Percentiles rank a stretch among this genome's conserved stretches.
These are phyloP conservation scores for Scaptomyza hsui DNA, from an alignment of 1,140 invertebrate genomes.

Conservation along the genomic window DNA sequence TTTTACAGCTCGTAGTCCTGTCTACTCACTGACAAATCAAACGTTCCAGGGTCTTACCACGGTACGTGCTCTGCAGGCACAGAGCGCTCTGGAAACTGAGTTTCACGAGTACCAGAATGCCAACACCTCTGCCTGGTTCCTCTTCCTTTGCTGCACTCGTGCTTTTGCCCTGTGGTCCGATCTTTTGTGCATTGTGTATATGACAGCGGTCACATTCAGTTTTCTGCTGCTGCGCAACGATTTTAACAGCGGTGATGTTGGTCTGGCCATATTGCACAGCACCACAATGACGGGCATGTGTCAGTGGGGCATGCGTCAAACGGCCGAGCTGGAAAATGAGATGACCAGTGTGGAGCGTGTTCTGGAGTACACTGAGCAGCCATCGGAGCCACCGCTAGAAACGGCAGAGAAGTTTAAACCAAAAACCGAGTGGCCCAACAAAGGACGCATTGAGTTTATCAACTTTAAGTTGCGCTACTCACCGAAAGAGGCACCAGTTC, in stretches of 20 bases:
- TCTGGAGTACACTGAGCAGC: conserved; percentile 88
- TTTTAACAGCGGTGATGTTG: conserved; percentile 89
- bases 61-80: conserved; percentile 89
- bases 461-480: conserved; percentile 86
- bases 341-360: conserved; percentile 93
- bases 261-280: conserved; percentile 91
- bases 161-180: conserved; percentile 87
- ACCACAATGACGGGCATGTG: conserved; percentile 91
- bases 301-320: conserved; percentile 94
- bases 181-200: conserved; percentile 89
- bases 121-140: conserved; percentile 89
- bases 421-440: conserved; percentile 88
- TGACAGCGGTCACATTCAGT: conserved; percentile 86
- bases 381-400: conserved; percentile 86
- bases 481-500: conserved; percentile 85
- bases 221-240: conserved; percentile 84
- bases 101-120: conserved; percentile 89
- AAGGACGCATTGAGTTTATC: conserved; percentile 88
- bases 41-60: conserved; percentile 92
- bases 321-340: conserved; percentile 92
- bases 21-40: conserved; percentile 90
- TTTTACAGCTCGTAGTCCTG: conserved; percentile 86
- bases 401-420: conserved; percentile 85
- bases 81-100: conserved; percentile 87
- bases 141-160: conserved; percentile 88